Base-by-base conservation (phyloP, 2,797 vertebrate species). In the Podarcis lilfordi region DNA sequence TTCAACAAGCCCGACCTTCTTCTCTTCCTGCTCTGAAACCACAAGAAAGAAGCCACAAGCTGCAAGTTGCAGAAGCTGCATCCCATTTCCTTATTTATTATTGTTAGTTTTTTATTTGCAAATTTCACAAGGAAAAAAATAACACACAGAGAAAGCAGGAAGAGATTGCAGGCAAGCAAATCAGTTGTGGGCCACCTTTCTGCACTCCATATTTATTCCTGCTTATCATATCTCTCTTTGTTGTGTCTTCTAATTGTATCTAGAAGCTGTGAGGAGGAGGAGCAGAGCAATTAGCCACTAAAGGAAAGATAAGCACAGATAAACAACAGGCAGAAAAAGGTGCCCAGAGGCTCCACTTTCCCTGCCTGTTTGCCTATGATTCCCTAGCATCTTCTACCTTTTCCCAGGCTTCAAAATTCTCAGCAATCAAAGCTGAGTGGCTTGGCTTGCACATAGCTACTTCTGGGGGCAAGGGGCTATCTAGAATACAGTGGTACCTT, bases 211-310 rank as follows among this genome's bases (percentile, higher is more conserved):
- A 27, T 64, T 82, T 68, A 68, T n/a, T 15, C 17, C 9, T 43
- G 13, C 64, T 82, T 82, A 81, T 32, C 80, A 68, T 43, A 69
- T 82, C 68, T 40, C 25, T 80, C 27, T 17, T 80, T 64, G 61
- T 64, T 23, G 25, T 72, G 29, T 17, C 19, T 50, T 17, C 17
- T 80, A 27, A 72, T 23, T 80, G 45, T 72, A 19, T 27, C 68
- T 59, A 80, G 32, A 35, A 43, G 35, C 37, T 64, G 37, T 40
- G 75, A 43, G 19, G 27, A 27, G 72, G 59, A 64, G 29, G 27
- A 85, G 27, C 27, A 75, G n/a, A 84, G 43, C 66, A 86, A 80
- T 80, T 80, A 69, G 45, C 43, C 66, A 35, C 29, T 80, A 86
- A 69, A 86, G 66, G 9, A 32, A 8, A 71, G 45, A 80, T 71